Base-by-base conservation (phyloP, 2,797 vertebrate genomes). In the Tadarida brasiliensis region DNA sequence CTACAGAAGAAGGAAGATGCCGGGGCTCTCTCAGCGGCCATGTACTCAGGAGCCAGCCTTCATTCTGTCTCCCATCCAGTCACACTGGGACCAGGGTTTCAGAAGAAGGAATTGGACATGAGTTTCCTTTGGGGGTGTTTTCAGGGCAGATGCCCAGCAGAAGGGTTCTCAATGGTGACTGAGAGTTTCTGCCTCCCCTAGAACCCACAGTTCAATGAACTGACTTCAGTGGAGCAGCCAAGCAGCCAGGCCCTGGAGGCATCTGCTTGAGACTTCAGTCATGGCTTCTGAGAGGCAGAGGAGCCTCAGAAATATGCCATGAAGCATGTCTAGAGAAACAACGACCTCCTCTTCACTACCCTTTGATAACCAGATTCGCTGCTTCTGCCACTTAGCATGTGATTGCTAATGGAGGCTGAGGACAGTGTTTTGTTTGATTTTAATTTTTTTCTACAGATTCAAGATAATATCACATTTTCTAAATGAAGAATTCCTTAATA, bases 131-230 rank as follows among this genome's bases (percentile, higher is more conserved):
- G 24, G 49, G 61, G 14, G 11, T 5, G 67, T 84, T 91, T 81
- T 82, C 56, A 85, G 33, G 89, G 54, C 81, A 87, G 80, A 83
- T 91, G 82, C 76, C 39, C 56, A 91, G 67, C 85, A 49, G 93
- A 97, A 96, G 68, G 16, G 20, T 91, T 97, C 54, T 95, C 70
- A 77, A 20, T 9, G 12, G 47, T 91, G 76, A 57, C 16, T 59
- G 44, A 93, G 76, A 86, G 54, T 88, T 95, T 61, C n/a, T 12
- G 0, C 93, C 59, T 61, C 61, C 49, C 61, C 57, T 28, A 76
- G 56, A 94, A 87, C 35, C 15, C 59, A 89, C 35, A 86, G 74
- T 95, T 94, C 61, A 92, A 7, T 81, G 68, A 71, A 77, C 39
- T 67, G 67, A 81, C n/a, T 76, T 5, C 51, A n/a, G 28, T 0